Percentiles rank a stretch among this genome's conserved stretches.
phyloP scores from a whole-genome alignment of 2,888 invertebrate genomes.

The Tetragnatha montana region DNA sequence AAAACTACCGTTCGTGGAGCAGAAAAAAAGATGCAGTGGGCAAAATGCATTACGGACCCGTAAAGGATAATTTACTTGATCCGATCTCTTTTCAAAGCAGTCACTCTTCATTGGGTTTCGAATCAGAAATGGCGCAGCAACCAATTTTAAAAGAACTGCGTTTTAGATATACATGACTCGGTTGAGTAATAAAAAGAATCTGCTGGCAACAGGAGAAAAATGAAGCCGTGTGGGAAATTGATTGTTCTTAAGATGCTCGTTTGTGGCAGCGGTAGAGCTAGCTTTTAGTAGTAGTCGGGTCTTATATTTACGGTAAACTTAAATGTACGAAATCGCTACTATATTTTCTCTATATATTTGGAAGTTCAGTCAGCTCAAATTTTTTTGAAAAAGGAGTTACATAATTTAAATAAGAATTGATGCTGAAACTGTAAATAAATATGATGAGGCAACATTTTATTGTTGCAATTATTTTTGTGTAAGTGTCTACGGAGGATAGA shows the following conservation, averaged over 20 bases:
- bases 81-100: slow-evolving; percentile 42
- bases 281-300: too few species aligned
- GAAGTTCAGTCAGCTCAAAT: too few species aligned
- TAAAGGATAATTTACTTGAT: slow-evolving; percentile 53
- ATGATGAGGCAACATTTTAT: too few species aligned
- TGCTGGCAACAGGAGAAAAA: slow-evolving; percentile 22
- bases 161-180: slow-evolving; percentile 34
- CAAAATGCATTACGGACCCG: slow-evolving; percentile 35
- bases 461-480: too few species aligned
- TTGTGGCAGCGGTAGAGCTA: background rate
- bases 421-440: too few species aligned
- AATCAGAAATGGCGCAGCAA: slow-evolving; percentile 31
- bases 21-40: background rate
- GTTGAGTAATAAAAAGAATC: slow-evolving; percentile 29
- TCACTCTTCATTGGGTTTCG: slow-evolving; percentile 53
- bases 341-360: too few species aligned
- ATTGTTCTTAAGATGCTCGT: slow-evolving; percentile 30
- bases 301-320: too few species aligned
- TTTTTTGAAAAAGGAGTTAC: too few species aligned
- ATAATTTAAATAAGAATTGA: too few species aligned
- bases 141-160: slow-evolving; percentile 35
- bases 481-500: too few species aligned
- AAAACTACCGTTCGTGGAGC: slow-evolving; percentile 5
- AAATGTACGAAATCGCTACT: too few species aligned
- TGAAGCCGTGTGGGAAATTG: background rate